These are phyloP conservation scores for Procapra przewalskii DNA, from an alignment of 2,113 vertebrate genomes.

Conservation along the genomic window DNA sequence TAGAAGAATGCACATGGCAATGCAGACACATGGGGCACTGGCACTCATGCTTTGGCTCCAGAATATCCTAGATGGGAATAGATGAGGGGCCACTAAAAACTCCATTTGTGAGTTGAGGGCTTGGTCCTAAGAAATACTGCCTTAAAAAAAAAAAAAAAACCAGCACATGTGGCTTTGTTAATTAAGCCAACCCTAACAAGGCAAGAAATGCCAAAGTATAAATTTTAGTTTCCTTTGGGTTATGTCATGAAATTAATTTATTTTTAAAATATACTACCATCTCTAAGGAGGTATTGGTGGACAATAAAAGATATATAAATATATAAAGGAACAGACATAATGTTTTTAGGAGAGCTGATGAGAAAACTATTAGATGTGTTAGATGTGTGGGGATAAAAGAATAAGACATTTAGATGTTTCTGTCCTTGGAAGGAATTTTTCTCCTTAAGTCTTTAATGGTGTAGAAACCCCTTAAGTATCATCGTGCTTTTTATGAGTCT, in stretches of 20 bases:
- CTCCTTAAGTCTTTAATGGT: not conserved
- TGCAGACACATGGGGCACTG: rapidly evolving
- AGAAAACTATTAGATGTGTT: not conserved
- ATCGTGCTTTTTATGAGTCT: not conserved
- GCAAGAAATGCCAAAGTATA: not conserved
- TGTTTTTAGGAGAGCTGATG: not conserved
- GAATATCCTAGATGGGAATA: no score
- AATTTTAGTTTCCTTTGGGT: not conserved
- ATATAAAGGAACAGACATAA: not conserved
- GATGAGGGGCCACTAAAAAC: not conserved
- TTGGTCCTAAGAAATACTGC: not conserved
- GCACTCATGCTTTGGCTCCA: rapidly evolving
- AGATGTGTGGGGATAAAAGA: not conserved
- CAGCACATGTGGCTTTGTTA: not conserved
- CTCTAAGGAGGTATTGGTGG: not conserved
- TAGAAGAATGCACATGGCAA: not conserved
- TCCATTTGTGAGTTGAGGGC: rapidly evolving
- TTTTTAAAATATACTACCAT: not conserved
- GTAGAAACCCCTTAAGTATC: not conserved
- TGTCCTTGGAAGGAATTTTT: not conserved
- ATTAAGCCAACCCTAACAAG: not conserved
- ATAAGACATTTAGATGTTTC: not conserved
- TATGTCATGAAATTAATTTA: not conserved
- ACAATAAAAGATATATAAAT: not conserved
- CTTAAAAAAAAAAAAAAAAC: not conserved